Percentiles rank a stretch among this genome's conserved stretches.
phyloP scores from a whole-genome alignment of 2,797 vertebrate genomes.

The Prunella strophiata region DNA sequence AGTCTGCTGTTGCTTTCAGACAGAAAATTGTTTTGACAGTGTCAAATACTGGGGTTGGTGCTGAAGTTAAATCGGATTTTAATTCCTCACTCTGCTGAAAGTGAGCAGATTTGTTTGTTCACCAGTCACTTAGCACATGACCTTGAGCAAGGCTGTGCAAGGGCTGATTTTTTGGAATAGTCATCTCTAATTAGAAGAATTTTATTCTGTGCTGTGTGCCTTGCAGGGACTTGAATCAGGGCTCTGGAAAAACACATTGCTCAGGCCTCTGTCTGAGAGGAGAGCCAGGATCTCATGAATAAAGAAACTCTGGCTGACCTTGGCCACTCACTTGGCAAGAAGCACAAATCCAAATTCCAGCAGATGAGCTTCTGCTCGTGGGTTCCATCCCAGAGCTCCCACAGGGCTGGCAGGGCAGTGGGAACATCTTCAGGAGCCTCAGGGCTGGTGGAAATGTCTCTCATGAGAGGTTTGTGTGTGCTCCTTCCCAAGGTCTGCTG shows the following conservation, averaged over 20 bases:
- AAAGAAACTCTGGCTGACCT: background rate
- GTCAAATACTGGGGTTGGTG: background rate
- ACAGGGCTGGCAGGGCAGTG: background rate
- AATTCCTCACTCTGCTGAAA: background rate
- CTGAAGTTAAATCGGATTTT: background rate
- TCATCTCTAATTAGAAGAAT: background rate
- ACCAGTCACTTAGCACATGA: background rate
- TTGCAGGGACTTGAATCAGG: background rate
- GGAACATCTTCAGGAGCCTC: fast-evolving
- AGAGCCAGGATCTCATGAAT: background rate
- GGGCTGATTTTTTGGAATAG: background rate
- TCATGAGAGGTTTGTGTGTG: background rate
- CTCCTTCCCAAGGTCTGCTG: fast-evolving
- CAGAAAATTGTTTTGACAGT: background rate
- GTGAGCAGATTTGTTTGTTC: slow-evolving; percentile 14
- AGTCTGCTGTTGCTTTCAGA: background rate
- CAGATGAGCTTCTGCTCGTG: fast-evolving
- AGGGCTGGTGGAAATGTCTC: background rate
- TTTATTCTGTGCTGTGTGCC: background rate
- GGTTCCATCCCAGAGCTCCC: background rate
- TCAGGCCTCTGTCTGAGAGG: background rate
- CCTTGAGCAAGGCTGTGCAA: slow-evolving; percentile 13
- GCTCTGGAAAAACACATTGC: background rate
- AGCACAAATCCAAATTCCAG: background rate
- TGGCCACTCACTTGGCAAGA: background rate